Percentiles rank a stretch among this genome's conserved stretches.
Evolutionary conservation across 2,888 invertebrate species (phyloP).

Genomic region (Pilophorus perplexus): DNA sequence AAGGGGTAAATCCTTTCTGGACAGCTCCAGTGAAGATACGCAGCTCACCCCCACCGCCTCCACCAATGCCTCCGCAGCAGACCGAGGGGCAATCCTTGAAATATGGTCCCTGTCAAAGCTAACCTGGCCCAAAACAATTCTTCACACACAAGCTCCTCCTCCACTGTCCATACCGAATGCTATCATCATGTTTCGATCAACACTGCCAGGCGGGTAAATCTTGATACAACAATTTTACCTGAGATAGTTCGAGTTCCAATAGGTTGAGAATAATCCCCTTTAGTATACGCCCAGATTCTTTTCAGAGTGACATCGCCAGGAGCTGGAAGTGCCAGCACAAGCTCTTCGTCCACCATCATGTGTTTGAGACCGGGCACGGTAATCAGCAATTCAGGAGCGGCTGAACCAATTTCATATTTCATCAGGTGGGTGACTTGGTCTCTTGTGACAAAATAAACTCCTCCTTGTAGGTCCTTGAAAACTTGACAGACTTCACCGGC

Average conservation of each 20-base stretch:
- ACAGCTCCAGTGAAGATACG: too few species aligned
- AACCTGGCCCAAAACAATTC: too few species aligned
- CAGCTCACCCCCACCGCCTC: too few species aligned
- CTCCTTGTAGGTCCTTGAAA: neutral
- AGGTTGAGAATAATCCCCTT: neutral
- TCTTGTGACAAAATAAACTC: neutral
- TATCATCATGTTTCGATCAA: too few species aligned
- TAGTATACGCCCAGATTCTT: conserved; percentile 30
- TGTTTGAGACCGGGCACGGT: conserved; percentile 28
- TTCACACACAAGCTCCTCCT: too few species aligned
- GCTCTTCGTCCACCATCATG: conserved; percentile 17
- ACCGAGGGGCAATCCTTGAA: too few species aligned
- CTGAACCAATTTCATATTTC: neutral
- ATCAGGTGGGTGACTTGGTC: neutral
- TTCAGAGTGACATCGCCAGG: conserved; percentile 29
- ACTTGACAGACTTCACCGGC: neutral
- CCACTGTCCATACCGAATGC: too few species aligned
- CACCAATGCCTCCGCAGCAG: too few species aligned
- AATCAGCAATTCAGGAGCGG: neutral
- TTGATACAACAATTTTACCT: too few species aligned
- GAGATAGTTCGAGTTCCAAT: neutral
- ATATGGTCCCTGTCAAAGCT: too few species aligned
- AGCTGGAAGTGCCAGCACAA: conserved; percentile 28
- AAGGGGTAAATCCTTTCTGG: too few species aligned
- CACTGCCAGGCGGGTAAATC: neutral